phyloP scores from a whole-genome alignment of 2,797 vertebrate genomes.

The Nyctibius grandis region DNA sequence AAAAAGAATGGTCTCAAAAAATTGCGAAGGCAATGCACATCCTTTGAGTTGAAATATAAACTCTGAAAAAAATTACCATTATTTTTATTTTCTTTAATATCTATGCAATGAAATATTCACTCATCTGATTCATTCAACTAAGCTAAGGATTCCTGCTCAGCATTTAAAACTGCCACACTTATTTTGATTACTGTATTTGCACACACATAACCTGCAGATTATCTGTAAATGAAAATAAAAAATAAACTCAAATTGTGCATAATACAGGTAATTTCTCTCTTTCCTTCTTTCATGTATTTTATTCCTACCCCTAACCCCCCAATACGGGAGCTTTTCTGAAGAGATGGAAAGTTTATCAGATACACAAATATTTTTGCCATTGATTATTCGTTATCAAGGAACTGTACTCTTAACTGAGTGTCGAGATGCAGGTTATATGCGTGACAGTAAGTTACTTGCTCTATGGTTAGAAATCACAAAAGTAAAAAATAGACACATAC shows the following conservation, averaged over 20 bases:
- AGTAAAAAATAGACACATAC: background rate
- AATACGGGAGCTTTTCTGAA: background rate
- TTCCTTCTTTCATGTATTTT: background rate
- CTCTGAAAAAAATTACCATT: background rate
- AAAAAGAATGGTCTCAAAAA: no score
- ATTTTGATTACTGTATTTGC: background rate
- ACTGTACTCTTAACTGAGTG: background rate
- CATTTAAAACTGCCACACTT: background rate
- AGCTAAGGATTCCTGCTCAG: background rate
- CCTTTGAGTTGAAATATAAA: background rate
- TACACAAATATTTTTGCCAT: background rate
- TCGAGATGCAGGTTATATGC: background rate
- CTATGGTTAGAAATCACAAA: background rate
- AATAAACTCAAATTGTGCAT: background rate
- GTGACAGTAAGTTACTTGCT: background rate
- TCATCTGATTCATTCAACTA: background rate
- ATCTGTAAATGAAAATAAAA: background rate
- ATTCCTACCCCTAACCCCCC: background rate
- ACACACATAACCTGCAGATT: conserved; percentile 14
- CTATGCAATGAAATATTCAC: background rate
- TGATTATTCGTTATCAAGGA: background rate
- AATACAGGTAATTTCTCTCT: background rate
- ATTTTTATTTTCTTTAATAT: background rate
- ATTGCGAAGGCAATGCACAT: background rate
- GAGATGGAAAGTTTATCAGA: background rate